Conservation (phyloP, 2,888 invertebrate genomes). For the Eupsilia transversa region DNA sequence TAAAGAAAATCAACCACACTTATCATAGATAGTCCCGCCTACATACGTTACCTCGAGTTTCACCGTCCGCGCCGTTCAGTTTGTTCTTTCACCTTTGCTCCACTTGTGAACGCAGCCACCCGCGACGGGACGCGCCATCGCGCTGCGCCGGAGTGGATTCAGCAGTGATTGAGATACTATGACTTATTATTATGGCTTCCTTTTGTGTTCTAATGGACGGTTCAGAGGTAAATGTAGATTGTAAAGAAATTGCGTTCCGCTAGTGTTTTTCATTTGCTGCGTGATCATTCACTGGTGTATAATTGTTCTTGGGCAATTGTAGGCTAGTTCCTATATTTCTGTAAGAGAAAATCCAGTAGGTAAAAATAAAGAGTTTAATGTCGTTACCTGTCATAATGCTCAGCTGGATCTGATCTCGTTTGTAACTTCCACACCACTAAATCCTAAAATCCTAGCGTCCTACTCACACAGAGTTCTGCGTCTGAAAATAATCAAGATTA, state of each 20-base stretch:
- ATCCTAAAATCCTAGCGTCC: not conserved
- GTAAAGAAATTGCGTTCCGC: slow-evolving; percentile 38
- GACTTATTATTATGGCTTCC: slow-evolving; percentile 56
- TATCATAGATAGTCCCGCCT: slow-evolving; percentile 48
- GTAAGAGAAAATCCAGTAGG: not conserved
- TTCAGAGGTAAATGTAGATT: slow-evolving; percentile 31
- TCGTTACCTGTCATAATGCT: not conserved
- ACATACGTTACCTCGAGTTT: slow-evolving; percentile 61
- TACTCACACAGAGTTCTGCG: not conserved
- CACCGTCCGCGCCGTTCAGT: slow-evolving; percentile 64
- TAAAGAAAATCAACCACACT: slow-evolving; percentile 31
- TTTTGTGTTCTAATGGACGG: slow-evolving; percentile 53
- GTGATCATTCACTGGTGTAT: slow-evolving; percentile 22
- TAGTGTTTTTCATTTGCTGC: slow-evolving; percentile 11
- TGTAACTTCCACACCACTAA: not conserved
- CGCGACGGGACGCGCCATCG: slow-evolving; percentile 84
- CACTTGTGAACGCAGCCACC: slow-evolving; percentile 83
- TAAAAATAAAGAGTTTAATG: not conserved
- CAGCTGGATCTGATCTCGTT: not conserved
- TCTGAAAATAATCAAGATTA: not conserved
- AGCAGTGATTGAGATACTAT: slow-evolving; percentile 61
- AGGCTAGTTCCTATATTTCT: not conserved
- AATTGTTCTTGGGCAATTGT: slow-evolving; percentile 1
- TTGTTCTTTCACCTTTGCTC: slow-evolving; percentile 90
- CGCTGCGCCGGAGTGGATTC: slow-evolving; percentile 57